Conservation (phyloP, 2,888 invertebrate genomes). For the Glaucopsyche alexis region DNA sequence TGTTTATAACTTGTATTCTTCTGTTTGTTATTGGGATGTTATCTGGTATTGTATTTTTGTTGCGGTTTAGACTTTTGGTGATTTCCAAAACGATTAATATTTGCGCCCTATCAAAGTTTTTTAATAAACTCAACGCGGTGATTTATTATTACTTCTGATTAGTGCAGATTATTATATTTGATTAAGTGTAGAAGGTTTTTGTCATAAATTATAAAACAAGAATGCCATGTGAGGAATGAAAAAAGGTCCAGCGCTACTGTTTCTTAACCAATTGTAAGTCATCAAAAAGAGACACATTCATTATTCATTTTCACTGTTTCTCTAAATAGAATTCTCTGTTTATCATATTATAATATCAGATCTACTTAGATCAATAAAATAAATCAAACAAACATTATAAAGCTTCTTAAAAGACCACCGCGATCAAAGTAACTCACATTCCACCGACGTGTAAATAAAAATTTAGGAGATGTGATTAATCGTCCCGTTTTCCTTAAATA, state of each 20-base stretch:
- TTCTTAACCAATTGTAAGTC: neutral
- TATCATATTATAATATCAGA: constrained; percentile 13
- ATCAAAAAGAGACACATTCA: constrained; percentile 1
- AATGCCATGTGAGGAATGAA: neutral
- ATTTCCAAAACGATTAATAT: neutral
- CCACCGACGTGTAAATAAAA: constrained; percentile 73
- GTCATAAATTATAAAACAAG: neutral
- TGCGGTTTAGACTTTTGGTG: neutral
- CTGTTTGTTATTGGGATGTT: too few relatives aligned
- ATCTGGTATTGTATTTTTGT: neutral
- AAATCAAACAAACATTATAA: constrained; percentile 39
- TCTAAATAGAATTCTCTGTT: constrained; percentile 11
- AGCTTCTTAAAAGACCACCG: constrained; percentile 57
- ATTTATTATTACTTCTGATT: neutral
- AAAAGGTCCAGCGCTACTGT: constrained; percentile 7
- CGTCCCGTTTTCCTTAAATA: constrained; percentile 77
- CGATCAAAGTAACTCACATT: constrained; percentile 67
- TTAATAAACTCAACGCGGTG: neutral
- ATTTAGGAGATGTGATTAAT: constrained; percentile 77
- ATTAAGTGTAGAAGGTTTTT: neutral
- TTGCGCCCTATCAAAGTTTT: too few relatives aligned
- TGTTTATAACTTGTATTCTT: neutral
- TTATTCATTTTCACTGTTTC: constrained; percentile 8
- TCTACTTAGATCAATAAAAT: constrained; percentile 14
- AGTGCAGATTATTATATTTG: neutral